Conservation (phyloP, 2,888 invertebrate genomes). For the Ochropleura leucogaster region DNA sequence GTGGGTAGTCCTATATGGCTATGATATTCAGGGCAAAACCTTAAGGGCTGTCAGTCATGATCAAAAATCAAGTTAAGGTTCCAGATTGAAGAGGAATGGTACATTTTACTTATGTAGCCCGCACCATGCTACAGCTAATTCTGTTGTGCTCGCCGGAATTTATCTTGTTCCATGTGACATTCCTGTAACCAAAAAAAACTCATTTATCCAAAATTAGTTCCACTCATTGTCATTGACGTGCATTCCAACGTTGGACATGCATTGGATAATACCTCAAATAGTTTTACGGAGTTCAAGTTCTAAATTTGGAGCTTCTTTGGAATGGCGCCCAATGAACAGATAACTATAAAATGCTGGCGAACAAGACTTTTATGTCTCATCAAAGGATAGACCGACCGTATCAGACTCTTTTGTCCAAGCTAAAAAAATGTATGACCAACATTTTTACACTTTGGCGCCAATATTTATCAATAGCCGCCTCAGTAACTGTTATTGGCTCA, state of each 20-base stretch:
- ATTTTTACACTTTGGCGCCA: conserved; percentile 40
- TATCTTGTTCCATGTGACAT: conserved; percentile 9
- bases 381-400: conserved; percentile 9
- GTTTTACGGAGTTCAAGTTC: conserved; percentile 3
- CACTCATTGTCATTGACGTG: conserved; percentile 33
- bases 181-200: conserved; percentile 29
- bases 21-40: too few relatives aligned
- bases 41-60: too few relatives aligned
- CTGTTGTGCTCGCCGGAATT: background rate
- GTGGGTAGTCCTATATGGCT: too few relatives aligned
- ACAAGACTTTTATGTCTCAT: conserved; percentile 19
- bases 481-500: conserved; percentile 17
- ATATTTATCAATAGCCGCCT: conserved; percentile 20
- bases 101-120: too few relatives aligned
- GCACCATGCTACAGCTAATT: too few relatives aligned
- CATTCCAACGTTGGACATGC: conserved; percentile 26
- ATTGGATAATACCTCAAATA: conserved; percentile 20
- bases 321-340: conserved; percentile 32
- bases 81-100: too few relatives aligned
- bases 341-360: conserved; percentile 22
- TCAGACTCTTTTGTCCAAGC: conserved; percentile 13
- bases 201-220: conserved; percentile 51
- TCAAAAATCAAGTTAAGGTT: too few relatives aligned
- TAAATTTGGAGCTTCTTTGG: conserved; percentile 24
- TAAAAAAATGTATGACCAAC: conserved; percentile 33